Base-by-base conservation (phyloP, 2,113 vertebrate species). In the Caranx ignobilis region DNA sequence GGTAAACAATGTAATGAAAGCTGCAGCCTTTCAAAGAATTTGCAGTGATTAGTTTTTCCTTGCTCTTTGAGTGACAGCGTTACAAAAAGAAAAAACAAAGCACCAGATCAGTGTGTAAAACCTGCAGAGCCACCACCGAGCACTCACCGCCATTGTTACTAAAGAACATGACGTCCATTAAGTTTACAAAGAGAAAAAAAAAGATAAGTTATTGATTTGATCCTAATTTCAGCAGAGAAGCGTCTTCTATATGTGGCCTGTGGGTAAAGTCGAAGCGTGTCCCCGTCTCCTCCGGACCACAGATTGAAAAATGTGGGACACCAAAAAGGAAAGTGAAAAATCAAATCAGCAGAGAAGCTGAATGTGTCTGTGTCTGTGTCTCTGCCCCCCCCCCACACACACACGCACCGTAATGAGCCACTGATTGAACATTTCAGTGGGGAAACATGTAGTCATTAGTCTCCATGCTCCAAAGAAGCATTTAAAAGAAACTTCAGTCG, bases 371-470 rank as follows among this genome's bases (percentile, higher is more conserved):
- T 89, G 26, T 26, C 26, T 26, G 1, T 26, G 26, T 1, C 26
- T n/a, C n/a, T n/a, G n/a, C 26, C 26, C 26, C 26, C 26, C 26
- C 26, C 26, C 1, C 26, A 26, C 26, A 26, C 26, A 26, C 26
- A 26, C 26, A 26, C 26, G 26, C 69, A 60, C 72, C 54, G 73
- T 93, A 91, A 93, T 88, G 87, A 93, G 87, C 63, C 34, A 57
- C 85, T 94, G 92, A 95, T 95, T 94, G 94, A 93, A 93, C 86
- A 89, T 92, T 93, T 94, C 91, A 88, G 85, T 71, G 87, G 77
- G 75, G 85, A 88, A 88, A 93, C 94, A 94, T 93, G 93, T 54
- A 88, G 88, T 89, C 89, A 88, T 94, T 93, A 91, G 84, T 90
- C 84, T 86, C 74, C 68, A 43, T 75, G 89, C 89, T 88, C 78